Base-by-base conservation (phyloP, 2,797 vertebrate species). In the Dryobates pubescens region DNA sequence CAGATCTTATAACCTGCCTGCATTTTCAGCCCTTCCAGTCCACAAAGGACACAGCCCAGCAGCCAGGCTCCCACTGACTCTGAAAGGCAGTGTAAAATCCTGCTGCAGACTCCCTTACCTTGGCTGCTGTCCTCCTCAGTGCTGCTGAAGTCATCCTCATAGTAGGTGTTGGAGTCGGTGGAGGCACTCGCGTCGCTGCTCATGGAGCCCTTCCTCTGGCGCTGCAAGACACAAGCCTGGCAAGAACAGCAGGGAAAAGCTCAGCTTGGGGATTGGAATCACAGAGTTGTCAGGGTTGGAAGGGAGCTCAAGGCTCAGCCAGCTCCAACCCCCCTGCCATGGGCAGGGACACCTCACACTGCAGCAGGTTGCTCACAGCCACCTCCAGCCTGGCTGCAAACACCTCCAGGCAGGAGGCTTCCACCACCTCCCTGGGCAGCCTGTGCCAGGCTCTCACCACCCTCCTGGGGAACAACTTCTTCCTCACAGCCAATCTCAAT, bases 121-220 rank as follows among this genome's bases (percentile, higher is more conserved):
- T 99, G 99, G 96, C 99, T 99, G 98, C 99, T 99, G 93, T 99
- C 99, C 96, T 99, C 99, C 97, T 99, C 99, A 3, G 99, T 99
- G 93, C 99, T 99, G 97, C 99, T 99, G 96, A 99, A 99, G 87
- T 99, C 99, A 86, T 99, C 99, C 97, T 99, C 99, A 0, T 99
- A 99, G 97, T 99, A 99, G 34, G 99, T 99, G 97, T 99, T 99
- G 17, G 99, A 99, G 95, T 99, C 99, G 0, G 99, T 99, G 74
- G 99, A 99, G 92, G 99, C 99, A 2, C 99, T 99, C 94, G 98
- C 99, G 1, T 99, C 99, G 0, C 99, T 99, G 97, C 99, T 99
- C 96, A 99, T 98, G 19, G 99, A 99, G 61, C 99, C 99, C 69
- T 99, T 99, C 82, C 99, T 99, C 97, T 99, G 99, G 27, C 99